Base-by-base conservation (phyloP, 1,140 invertebrate genomes). In the Heliconius hewitsoni region DNA sequence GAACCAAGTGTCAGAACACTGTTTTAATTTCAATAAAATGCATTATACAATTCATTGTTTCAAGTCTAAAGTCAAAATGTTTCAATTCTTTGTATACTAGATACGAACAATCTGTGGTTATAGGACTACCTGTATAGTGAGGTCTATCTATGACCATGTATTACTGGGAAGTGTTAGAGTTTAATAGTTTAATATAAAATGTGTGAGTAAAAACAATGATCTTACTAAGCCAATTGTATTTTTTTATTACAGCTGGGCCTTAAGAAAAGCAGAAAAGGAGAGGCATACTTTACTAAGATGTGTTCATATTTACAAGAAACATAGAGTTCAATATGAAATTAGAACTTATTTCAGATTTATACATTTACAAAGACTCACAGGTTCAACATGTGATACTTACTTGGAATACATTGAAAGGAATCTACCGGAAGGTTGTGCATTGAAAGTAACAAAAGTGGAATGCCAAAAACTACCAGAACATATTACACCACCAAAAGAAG, bases 381-480 rank as follows among this genome's bases (percentile, higher is more conserved):
- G 98, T 27, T 99, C 98, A 11, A 99, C 99, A 30, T 97, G 98
- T 72, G 98, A 98, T 83, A 99, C 99, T 30, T 98, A 98, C 92
- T 94, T 99, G 42, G 99, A 99, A 94, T 99, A 99, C 93, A 97
- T 99, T 77, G 96, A 99, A 91, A 96, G 99, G 84, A 99, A 99
- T 96, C 95, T 99, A 81, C 99, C 99, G 1, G 99, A 99, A 96
- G 99, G 99, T 77, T 97, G 99, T 73, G 97, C 98, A 27, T 96
- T 99, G 95, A 99, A 99, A 96, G 97, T 99, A 6, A 98, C 98
- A 18, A 98, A 97, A 95, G 97, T 96, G 72, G 96, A 97, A 92
- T 93, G 96, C 74, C 95, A 95, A 82, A 89, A 89, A 82, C 70
- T 96, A 30, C 96, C 96, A 2, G 95, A 96, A 4, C 95, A 96